Evolutionary conservation across 2,113 vertebrate genomes (phyloP).

Genomic region (Mus spicilegus): DNA sequence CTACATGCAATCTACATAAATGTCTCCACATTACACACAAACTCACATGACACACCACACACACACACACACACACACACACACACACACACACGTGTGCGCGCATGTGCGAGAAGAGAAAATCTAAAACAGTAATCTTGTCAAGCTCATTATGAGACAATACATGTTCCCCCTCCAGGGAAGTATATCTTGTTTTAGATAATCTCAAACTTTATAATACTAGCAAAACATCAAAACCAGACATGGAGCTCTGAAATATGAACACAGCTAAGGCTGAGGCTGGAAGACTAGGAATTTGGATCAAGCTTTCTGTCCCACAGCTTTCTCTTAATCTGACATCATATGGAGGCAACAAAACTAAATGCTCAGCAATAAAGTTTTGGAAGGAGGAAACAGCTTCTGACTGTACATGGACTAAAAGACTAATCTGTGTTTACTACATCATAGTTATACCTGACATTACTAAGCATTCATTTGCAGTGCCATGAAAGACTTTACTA

Average conservation of each 20-base stretch:
- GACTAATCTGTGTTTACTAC: neutral
- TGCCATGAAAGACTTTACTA: neutral
- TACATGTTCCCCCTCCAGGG: neutral
- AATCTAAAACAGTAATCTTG: neutral
- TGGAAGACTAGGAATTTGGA: neutral
- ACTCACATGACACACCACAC: neutral
- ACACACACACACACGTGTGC: neutral
- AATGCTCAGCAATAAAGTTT: neutral
- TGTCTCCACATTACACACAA: neutral
- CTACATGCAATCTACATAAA: neutral
- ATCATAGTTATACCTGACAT: neutral
- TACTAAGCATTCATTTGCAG: neutral
- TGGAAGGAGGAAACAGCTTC: neutral
- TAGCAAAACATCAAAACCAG: too few species aligned
- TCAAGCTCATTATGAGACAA: neutral
- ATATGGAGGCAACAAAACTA: neutral
- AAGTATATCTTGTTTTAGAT: neutral
- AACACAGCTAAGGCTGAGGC: neutral
- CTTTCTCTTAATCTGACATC: neutral
- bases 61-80: neutral
- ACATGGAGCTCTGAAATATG: neutral
- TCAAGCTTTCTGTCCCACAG: neutral
- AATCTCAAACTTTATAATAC: neutral
- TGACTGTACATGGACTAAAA: neutral
- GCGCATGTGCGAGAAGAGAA: neutral